phyloP scores from a whole-genome alignment of 1,140 invertebrate species.

The Uloborus diversus region DNA sequence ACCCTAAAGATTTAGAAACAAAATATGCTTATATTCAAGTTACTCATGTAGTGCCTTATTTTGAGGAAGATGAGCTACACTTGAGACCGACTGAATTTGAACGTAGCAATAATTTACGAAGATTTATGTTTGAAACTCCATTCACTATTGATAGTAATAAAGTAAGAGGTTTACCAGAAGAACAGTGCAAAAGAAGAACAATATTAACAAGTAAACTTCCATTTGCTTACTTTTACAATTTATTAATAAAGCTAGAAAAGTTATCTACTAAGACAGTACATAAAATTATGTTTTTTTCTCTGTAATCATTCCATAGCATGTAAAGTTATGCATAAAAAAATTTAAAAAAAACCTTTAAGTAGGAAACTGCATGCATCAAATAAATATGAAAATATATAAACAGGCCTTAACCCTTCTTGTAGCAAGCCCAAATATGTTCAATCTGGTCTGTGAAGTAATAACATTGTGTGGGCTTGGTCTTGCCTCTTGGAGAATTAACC shows the following conservation, averaged over 20 bases:
- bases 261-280: not conserved
- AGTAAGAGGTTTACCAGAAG: slow-evolving; percentile 80
- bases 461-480: too few species aligned
- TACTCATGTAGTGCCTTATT: slow-evolving; percentile 82
- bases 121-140: slow-evolving; percentile 92
- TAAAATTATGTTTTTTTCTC: not conserved
- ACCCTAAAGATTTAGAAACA: slow-evolving; percentile 77
- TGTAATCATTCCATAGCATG: too few species aligned
- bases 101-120: slow-evolving; percentile 83
- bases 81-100: slow-evolving; percentile 80
- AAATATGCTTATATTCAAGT: slow-evolving; percentile 92
- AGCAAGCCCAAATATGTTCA: too few species aligned
- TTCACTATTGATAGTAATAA: slow-evolving; percentile 82
- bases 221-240: slow-evolving; percentile 4
- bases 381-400: too few species aligned
- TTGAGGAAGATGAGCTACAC: slow-evolving; percentile 71
- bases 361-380: too few species aligned
- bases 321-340: not conserved
- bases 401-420: too few species aligned
- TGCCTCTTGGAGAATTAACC: too few species aligned
- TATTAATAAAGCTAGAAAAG: not conserved
- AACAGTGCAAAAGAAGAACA: slow-evolving; percentile 88
- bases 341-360: not conserved
- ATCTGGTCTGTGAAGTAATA: too few species aligned
- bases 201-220: slow-evolving; percentile 77